Evolutionary conservation across 2,888 invertebrate genomes (phyloP).

Genomic region (Ischnus inquisitorius): DNA sequence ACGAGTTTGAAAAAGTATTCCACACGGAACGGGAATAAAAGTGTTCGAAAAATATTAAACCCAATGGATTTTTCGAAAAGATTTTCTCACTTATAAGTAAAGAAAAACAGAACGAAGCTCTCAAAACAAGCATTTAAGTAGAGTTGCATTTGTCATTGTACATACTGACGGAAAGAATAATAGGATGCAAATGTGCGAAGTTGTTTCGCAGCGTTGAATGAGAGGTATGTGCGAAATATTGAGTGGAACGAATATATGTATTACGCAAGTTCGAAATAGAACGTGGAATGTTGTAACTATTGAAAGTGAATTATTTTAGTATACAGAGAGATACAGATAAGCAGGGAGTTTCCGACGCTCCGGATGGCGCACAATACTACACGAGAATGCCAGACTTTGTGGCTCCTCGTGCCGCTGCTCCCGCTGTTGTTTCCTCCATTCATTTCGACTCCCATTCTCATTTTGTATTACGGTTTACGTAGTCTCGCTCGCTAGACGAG

Average conservation of each 20-base stretch:
- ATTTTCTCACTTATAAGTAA: neutral
- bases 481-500: conserved; percentile 30
- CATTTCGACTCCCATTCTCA: conserved; percentile 50
- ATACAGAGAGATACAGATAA: conserved; percentile 20
- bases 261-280: neutral
- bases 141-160: no score
- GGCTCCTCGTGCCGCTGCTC: conserved; percentile 4
- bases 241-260: neutral
- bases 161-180: neutral
- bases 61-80: neutral
- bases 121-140: no score
- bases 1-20: neutral
- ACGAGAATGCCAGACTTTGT: conserved; percentile 28
- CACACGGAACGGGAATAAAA: neutral
- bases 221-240: neutral
- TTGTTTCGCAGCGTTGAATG: neutral
- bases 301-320: conserved; percentile 19
- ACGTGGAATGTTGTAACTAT: neutral
- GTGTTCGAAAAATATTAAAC: neutral
- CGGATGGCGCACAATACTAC: conserved; percentile 2
- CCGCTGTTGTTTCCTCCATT: conserved; percentile 36
- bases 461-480: conserved; percentile 35
- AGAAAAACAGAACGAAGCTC: no score
- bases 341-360: conserved; percentile 33
- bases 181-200: neutral